phyloP scores from a whole-genome alignment of 2,113 vertebrate genomes.

The Sinocyclocheilus anshuiensis region DNA sequence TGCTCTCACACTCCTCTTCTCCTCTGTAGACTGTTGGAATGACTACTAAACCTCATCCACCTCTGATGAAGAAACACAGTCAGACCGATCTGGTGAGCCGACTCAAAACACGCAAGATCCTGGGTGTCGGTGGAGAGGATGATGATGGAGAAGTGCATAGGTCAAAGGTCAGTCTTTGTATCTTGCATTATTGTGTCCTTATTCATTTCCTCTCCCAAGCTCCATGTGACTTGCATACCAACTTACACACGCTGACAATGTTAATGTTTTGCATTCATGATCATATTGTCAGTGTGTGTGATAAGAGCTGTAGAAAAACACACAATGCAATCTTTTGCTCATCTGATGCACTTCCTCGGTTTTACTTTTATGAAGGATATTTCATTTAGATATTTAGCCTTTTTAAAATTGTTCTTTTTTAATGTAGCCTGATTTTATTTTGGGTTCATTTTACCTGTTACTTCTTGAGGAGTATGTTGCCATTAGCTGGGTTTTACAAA shows the following conservation, averaged over 20 bases:
- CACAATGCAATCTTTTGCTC: not conserved
- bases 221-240: not conserved
- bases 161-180: conserved; percentile 83
- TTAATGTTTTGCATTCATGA: not conserved
- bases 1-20: conserved; percentile 3
- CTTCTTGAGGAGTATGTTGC: not conserved
- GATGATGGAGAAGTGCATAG: conserved; percentile 96
- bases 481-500: not conserved
- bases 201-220: not conserved
- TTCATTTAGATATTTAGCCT: no score
- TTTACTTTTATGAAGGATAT: no score
- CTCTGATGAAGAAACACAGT: conserved; percentile 99
- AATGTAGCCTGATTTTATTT: not conserved
- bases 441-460: not conserved
- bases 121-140: conserved; percentile 94
- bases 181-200: not conserved
- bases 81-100: conserved; percentile 97
- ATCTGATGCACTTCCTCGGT: no score
- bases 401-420: not conserved
- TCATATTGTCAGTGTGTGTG: not conserved
- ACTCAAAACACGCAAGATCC: conserved; percentile 95
- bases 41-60: conserved; percentile 83
- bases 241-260: not conserved
- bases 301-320: not conserved
- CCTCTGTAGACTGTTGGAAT: conserved; percentile 58